Percentiles rank a stretch among this genome's conserved stretches.
phyloP scores from a whole-genome alignment of 2,113 vertebrate species.

The Cyprinodon variegatus region DNA sequence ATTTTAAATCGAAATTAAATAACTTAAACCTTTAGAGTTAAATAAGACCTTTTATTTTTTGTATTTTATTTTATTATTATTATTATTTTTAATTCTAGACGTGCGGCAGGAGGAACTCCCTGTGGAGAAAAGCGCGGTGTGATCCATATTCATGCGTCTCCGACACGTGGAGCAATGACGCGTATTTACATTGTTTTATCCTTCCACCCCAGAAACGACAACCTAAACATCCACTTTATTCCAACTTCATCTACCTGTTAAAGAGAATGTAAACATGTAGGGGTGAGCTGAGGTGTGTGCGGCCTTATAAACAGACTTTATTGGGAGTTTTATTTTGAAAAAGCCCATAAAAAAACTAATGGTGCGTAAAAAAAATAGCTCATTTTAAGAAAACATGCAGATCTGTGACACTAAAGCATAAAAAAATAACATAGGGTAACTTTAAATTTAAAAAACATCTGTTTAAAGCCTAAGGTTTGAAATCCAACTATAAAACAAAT shows the following conservation, averaged over 20 bases:
- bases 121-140: slow-evolving; percentile 59
- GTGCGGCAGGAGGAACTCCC: slow-evolving; percentile 53
- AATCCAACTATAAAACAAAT: background rate
- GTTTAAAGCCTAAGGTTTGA: background rate
- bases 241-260: background rate
- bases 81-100: slow-evolving; percentile 25
- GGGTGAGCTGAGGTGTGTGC: background rate
- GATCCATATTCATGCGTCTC: slow-evolving; percentile 70
- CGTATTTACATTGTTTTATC: background rate
- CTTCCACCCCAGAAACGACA: background rate
- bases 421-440: background rate
- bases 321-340: background rate
- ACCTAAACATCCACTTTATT: background rate
- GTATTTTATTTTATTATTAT: background rate
- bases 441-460: background rate
- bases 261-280: background rate
- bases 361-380: background rate
- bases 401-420: no score
- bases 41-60: background rate
- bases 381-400: background rate
- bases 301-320: background rate
- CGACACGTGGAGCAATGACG: slow-evolving; percentile 68
- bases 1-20: background rate
- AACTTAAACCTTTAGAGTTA: background rate
- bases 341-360: background rate